Conservation (phyloP, 30 jellyfish, hydroid and myxozoan genomes). For the Cassiopea andromeda region DNA sequence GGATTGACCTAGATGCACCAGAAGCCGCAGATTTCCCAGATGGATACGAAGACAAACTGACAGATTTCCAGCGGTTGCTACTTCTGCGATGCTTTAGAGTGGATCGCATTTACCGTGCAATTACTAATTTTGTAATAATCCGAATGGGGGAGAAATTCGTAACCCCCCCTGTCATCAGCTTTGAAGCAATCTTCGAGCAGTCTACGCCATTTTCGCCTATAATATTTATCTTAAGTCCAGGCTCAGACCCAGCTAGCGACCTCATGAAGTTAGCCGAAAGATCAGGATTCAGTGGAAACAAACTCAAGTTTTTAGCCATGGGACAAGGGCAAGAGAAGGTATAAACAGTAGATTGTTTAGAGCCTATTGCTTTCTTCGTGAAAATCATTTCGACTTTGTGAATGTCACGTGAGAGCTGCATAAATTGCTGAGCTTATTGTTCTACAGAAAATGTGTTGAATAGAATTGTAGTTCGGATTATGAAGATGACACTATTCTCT, state of each 20-base stretch:
- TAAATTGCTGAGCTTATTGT: no score
- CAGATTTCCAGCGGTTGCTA: conserved; percentile 86
- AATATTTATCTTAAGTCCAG: conserved; percentile 95
- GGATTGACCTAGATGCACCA: conserved; percentile 87
- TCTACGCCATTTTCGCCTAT: conserved; percentile 96
- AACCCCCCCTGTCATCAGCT: conserved; percentile 95
- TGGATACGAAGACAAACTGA: conserved; percentile 67
- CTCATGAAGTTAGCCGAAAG: conserved; percentile 94
- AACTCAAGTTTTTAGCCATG: conserved; percentile 91
- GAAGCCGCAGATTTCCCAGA: conserved; percentile 82
- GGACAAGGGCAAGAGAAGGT: conserved; percentile 99
- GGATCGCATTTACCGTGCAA: conserved; percentile 96
- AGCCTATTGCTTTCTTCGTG: background rate
- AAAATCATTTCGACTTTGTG: no score
- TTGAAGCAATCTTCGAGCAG: conserved; percentile 94
- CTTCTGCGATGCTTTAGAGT: conserved; percentile 90
- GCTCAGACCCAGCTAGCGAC: conserved; percentile 98
- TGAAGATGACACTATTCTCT: no score
- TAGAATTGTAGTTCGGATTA: no score
- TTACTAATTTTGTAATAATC: conserved; percentile 83
- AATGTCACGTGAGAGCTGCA: no score
- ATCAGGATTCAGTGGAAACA: conserved; percentile 93
- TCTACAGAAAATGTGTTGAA: no score
- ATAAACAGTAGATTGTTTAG: background rate
- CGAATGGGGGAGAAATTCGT: conserved; percentile 94